Base-by-base conservation (phyloP, 2,113 vertebrate species). In the Pluvianellus socialis region DNA sequence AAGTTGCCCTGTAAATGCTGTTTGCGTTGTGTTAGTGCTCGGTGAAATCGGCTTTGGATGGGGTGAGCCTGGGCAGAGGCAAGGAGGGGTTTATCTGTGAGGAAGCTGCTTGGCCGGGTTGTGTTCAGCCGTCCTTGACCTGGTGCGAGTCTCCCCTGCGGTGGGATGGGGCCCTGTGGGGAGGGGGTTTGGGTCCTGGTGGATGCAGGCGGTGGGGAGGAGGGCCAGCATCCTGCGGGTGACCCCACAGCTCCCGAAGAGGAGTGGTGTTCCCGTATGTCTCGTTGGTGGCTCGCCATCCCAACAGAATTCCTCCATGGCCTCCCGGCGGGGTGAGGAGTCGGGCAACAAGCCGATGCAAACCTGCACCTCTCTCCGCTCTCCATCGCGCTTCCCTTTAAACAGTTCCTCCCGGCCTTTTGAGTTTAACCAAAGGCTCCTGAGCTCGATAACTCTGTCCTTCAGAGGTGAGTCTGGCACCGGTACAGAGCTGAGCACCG, bases 221-320 rank as follows among this genome's bases (percentile, higher is more conserved):
- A 50, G 44, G 12, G 47, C 24, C 0, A 1, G 17, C 0, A 3
- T 62, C 58, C 1, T 8, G 14, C 28, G 5, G 67, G 47, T 45
- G 10, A 3, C 33, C 58, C 13, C 0, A 2, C 11, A 49, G 58
- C 47, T 77, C 56, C n/a, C 0, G 0, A 17, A 44, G 55, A 61
- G 16, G 6, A 52, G 28, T 3, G 1, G 6, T 40, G 28, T 8
- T 73, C 2, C 1, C 1, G 1, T 11, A 7, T 0, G 0, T 33
- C 56, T 83, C 56, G 21, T 10, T 90, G 63, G 22, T 23, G 35
- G 10, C 44, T 68, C 0, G 2, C 62, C 0, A 0, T 79, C 35
- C 74, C 47, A 56, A 9, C 14, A 10, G 63, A 49, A 30, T 73
- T 76, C 28, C 26, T 70, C 22, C 15, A 4, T 2, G 45, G 70